Base-by-base conservation (phyloP, 1,140 invertebrate genomes). In the Cryptotermes secundus region DNA sequence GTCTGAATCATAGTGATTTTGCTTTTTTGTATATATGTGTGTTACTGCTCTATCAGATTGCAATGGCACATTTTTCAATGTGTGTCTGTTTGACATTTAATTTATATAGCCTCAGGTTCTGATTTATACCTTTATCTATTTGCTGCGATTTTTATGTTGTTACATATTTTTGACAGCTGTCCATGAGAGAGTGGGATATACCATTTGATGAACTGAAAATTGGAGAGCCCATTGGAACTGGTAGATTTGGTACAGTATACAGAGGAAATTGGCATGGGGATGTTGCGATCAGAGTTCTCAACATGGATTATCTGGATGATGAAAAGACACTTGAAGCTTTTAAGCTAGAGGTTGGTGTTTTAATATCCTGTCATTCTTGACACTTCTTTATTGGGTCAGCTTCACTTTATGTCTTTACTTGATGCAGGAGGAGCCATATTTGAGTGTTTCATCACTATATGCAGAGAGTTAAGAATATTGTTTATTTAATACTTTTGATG, bases 201-300 rank as follows among this genome's bases (percentile, higher is more conserved):
- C 97, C 98, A 80, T 99, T 94, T 91, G 96, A 98, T 88, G 97
- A 99, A 90, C 89, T 99, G 81, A 94, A 94, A 86, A 93, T 98
- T 87, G 94, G 94, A 80, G 97, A 99, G 86, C 91, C 94, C 85
- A 96, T 99, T 86, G 98, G 98, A 35, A 95, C 93, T 36, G 98
- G 98, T 24, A 93, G 97, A 85, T 99, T 99, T 92, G 97, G 97
- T 79, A 97, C 95, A 19, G 98, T 99, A 34, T 97, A 97, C 89
- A 94, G 97, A 87, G 99, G 98, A 79, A 95, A 97, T 87, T 99
- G 99, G 98, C 98, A 99, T 91, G 99, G 99, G 3, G 96, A 98
- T 90, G 98, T 99, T 49, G 99, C 99, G n/a, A 96, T 99, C 84
- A 99, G 99, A 92, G 93, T 99, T 87, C 91, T 99, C 83, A 97